Conservation (phyloP, 1,140 invertebrate species). For the Holotrichia oblita region DNA sequence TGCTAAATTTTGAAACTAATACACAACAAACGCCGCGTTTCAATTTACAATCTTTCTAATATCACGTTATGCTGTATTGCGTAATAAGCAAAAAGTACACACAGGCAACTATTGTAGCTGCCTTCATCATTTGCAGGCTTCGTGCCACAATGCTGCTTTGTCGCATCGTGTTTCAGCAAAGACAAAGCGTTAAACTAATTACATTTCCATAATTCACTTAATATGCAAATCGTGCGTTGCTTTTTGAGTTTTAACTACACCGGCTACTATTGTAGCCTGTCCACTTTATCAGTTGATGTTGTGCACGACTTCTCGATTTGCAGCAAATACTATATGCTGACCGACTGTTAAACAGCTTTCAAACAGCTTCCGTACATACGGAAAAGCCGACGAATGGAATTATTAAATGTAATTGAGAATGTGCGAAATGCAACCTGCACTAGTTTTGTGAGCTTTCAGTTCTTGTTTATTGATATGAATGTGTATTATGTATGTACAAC, state of each 20-base stretch:
- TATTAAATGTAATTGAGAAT: not conserved
- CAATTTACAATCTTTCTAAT: no score
- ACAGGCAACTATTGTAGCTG: no score
- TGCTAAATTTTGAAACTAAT: no score
- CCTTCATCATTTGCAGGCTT: no score
- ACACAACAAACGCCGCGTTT: no score
- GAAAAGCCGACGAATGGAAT: not conserved
- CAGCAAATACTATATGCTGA: not conserved
- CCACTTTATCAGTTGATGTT: slow-evolving; percentile 2
- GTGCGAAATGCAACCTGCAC: not conserved
- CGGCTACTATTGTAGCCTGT: not conserved
- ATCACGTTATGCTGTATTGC: no score
- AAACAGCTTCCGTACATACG: not conserved
- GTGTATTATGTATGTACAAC: no score
- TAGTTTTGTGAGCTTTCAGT: no score
- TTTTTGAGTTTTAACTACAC: slow-evolving; percentile 16
- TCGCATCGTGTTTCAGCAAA: not conserved
- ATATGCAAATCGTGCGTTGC: slow-evolving; percentile 23
- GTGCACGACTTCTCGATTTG: not conserved
- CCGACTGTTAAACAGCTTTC: not conserved
- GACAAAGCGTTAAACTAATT: slow-evolving; percentile 4
- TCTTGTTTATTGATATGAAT: no score
- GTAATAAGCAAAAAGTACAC: no score
- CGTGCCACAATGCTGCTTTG: not conserved
- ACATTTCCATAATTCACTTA: slow-evolving; percentile 25